Base-by-base conservation (phyloP, 2,797 vertebrate genomes). In the Borostomias antarcticus region DNA sequence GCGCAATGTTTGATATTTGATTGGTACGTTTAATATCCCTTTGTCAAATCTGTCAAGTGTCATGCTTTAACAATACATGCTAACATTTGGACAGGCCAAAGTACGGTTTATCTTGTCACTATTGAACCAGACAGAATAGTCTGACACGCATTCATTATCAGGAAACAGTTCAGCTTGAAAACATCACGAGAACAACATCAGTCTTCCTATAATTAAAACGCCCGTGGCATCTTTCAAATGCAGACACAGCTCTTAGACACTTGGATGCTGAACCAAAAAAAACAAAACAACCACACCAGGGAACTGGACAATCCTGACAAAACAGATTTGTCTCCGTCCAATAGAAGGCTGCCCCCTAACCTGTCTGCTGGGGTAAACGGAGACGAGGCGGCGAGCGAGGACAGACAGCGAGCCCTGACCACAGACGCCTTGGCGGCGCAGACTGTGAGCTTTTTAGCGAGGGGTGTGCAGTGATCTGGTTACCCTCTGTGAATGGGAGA, bases 401-500 rank as follows among this genome's bases (percentile, higher is more conserved):
- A 62, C n/a, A 50, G 74, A 70, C 43, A 40, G 64, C 45, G 65
- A 71, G 81, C 78, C 85, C 77, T 83, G 87, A 94, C 91, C 89
- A 92, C 90, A 93, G 89, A 87, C 77, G 92, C 90, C 90, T 86
- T 81, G 83, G 79, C 83, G 89, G 86, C 92, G 87, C 88, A 93
- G 91, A 91, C 87, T 90, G 86, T 85, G 5, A 64, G 82, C 91
- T 90, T 94, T 95, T 94, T 92, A 93, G 85, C 85, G 68, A 86
- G 69, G 80, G 60, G 68, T 67, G 76, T 74, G 82, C 74, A 76
- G 88, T 91, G 93, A 94, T 95, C 92, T 90, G 85, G 88, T 96
- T 95, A 95, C 93, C 89, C 82, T 76, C 84, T 74, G 85, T 92
- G 90, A 91, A 87, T 88, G 79, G 69, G 82, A 86, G 76, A 85